A percentile compares a stretch with the other conserved stretches of the same genome.
These are phyloP conservation scores for Calliopum simillimum DNA, from an alignment of 2,888 invertebrate species.

Conservation along the genomic window DNA sequence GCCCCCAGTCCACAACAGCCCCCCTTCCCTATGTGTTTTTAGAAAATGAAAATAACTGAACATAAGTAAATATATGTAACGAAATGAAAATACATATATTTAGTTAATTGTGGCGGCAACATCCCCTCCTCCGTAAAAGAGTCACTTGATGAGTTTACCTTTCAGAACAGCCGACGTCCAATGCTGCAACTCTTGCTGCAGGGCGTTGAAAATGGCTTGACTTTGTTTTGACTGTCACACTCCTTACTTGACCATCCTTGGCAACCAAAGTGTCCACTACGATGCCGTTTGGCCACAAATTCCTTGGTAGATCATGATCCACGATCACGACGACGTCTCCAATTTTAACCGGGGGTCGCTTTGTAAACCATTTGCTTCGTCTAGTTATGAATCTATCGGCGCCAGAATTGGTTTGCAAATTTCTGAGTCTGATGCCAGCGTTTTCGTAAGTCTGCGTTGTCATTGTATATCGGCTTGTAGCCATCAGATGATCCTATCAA, in stretches of 20 bases:
- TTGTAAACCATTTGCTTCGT: conserved; percentile 40
- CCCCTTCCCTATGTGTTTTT: too few species aligned
- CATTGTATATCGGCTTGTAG: conserved; percentile 21
- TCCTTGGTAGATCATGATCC: conserved; percentile 36
- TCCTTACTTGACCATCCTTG: conserved; percentile 39
- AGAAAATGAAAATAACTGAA: too few species aligned
- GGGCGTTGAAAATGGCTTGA: conserved; percentile 26
- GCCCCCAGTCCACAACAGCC: too few species aligned
- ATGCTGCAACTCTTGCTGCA: conserved; percentile 28
- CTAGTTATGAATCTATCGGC: conserved; percentile 33
- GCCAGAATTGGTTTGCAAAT: conserved; percentile 40
- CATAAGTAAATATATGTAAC: too few species aligned
- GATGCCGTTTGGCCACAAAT: conserved; percentile 39
- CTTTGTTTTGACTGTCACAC: conserved; percentile 34
- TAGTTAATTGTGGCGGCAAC: too few species aligned
- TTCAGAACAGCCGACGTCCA: conserved; percentile 34
- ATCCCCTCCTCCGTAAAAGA: conserved; percentile 10
- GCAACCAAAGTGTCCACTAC: conserved; percentile 27
- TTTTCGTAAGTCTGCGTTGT: conserved; percentile 31
- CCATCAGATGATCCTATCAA: too few species aligned
- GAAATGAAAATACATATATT: too few species aligned
- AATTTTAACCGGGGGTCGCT: conserved; percentile 9
- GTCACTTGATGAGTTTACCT: background rate
- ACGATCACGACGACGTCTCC: conserved; percentile 40
- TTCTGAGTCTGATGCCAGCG: conserved; percentile 39